Evolutionary conservation across 1,140 invertebrate species (phyloP), one percentile per base, ranked within the genome.

Genomic region (Heliothis virescens): DNA sequence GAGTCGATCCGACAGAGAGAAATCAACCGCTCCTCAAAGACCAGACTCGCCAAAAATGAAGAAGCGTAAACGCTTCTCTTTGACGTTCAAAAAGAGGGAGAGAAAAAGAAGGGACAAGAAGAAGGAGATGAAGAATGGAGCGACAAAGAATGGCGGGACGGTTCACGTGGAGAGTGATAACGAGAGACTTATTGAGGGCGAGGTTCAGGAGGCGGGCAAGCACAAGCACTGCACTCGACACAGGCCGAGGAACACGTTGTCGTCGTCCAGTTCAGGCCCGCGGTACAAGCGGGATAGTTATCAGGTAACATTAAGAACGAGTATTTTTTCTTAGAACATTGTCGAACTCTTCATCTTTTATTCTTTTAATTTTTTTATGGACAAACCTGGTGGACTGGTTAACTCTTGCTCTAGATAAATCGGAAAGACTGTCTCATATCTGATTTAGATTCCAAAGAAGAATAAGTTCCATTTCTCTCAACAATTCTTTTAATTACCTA

Each of bases 261-360:
- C 92, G 3, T 92, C 92, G 1, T 90, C 91, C 15, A 92, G 91
- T 82, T 92, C 92, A 50, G 89, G 92, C 87, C 91, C 92, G 88
- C 91, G 92, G 15, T 93, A 93, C 87, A 95, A 95, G 89, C 93
- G 93, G 89, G 94, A 95, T 83, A 95, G 94, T 85, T 95, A 95
- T 85, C 94, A 95, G 95, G 95, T 95, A 92, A 79, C 69, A 41
- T 73, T 13, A 26, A 73, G 65, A 76, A 50, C 34, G 50, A 63
- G 12, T 65, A 52, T 76, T 55, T 53, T 72, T 26, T 21, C 4
- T 69, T 13, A 52, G 65, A 50, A 12, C 12, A 26, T 29, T 29
- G 21, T 60, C 57, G 12, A 60, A 26, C 18, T 26, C 4, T 29
- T 29, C 16, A 12, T 60, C 57, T 60, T 13, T 16, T 57, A 13